Evolutionary conservation across 2,797 vertebrate genomes (phyloP).

Genomic region (Anguilla obscura): DNA sequence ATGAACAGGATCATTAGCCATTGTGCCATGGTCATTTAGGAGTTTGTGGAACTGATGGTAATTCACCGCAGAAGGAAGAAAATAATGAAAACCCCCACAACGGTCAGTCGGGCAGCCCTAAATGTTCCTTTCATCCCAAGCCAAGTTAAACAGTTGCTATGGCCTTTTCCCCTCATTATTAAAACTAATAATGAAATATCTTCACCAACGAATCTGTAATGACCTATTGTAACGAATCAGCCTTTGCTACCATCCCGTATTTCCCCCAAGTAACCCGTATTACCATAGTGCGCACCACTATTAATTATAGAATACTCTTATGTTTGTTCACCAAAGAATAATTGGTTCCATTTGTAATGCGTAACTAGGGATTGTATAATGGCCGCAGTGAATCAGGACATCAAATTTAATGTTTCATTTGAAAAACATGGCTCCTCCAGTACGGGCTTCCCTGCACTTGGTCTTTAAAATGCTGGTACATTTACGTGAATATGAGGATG

Average conservation of each 20-base stretch:
- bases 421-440: background rate
- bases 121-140: background rate
- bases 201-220: background rate
- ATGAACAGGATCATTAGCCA: slow-evolving; percentile 72
- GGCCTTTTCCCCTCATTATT: background rate
- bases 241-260: background rate
- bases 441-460: background rate
- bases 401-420: background rate
- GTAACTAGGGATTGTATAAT: background rate
- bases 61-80: slow-evolving; percentile 43
- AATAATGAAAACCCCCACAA: background rate
- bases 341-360: background rate
- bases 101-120: background rate
- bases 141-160: background rate
- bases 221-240: background rate
- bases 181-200: background rate
- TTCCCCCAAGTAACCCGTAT: background rate
- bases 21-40: slow-evolving; percentile 65
- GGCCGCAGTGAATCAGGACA: background rate
- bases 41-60: slow-evolving; percentile 71
- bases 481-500: background rate
- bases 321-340: background rate
- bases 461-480: background rate
- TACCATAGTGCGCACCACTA: background rate
- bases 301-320: background rate